A percentile compares a stretch with the other conserved stretches of the same genome.
Conservation (phyloP, 1,140 invertebrate species). For the Hypsibius dujardini region DNA sequence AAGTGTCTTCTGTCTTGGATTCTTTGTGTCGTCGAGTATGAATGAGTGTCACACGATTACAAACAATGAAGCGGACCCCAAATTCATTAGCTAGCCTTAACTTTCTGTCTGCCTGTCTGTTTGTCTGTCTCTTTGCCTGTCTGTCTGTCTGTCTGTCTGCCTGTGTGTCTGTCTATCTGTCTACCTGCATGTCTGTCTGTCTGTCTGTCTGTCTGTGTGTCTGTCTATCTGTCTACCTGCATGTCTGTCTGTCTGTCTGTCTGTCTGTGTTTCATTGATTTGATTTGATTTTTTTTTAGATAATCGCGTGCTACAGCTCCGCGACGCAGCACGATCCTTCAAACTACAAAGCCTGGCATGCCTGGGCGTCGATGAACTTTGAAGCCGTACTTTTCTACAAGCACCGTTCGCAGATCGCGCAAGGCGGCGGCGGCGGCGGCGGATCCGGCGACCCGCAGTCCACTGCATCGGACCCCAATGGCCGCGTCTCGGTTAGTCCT, state of each 20-base stretch:
- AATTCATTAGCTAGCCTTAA: no score
- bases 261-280: neutral
- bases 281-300: slow-evolving; percentile 32
- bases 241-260: neutral
- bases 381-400: slow-evolving; percentile 83
- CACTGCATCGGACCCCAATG: neutral
- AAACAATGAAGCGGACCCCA: no score
- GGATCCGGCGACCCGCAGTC: slow-evolving; percentile 15
- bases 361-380: slow-evolving; percentile 93
- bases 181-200: no score
- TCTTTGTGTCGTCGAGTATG: no score
- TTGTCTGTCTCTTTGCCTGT: no score
- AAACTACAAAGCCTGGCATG: slow-evolving; percentile 94
- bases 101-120: no score
- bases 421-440: slow-evolving; percentile 8
- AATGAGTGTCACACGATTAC: no score
- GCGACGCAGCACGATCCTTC: slow-evolving; percentile 68
- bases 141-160: no score
- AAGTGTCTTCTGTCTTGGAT: neutral
- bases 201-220: no score
- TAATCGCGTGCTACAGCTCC: slow-evolving; percentile 61
- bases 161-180: no score
- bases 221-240: no score
- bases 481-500: neutral
- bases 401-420: slow-evolving; percentile 36